Evolutionary conservation across 1,140 invertebrate species (phyloP).

Genomic region (Drosophila elegans): DNA sequence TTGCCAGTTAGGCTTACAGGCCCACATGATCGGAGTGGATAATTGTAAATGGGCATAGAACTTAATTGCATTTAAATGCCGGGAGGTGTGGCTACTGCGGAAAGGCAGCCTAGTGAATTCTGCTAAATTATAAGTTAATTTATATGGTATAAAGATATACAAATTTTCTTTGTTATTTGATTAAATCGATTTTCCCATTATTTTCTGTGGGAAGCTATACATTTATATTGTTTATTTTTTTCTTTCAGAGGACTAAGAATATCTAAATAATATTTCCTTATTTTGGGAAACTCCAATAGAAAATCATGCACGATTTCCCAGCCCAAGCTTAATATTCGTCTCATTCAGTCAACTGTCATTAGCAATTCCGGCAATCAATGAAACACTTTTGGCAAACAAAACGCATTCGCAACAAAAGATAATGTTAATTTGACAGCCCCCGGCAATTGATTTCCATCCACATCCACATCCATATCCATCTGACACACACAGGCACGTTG

Average conservation of each 20-base stretch:
- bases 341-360: conserved; percentile 32
- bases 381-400: conserved; percentile 36
- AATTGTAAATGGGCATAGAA: conserved; percentile 73
- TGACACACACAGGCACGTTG: conserved; percentile 31
- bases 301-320: conserved; percentile 6
- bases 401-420: conserved; percentile 29
- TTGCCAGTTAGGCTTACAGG: conserved; percentile 25
- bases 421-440: conserved; percentile 55
- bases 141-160: too few species aligned
- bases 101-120: not conserved
- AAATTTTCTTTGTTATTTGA: too few species aligned
- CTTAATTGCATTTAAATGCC: conserved; percentile 72
- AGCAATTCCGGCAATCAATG: conserved; percentile 47
- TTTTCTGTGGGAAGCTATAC: too few species aligned
- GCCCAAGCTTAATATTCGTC: conserved; percentile 22
- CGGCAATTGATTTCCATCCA: conserved; percentile 40
- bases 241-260: too few species aligned
- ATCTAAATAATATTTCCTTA: not conserved
- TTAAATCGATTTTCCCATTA: too few species aligned
- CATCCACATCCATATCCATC: not conserved
- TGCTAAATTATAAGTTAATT: not conserved
- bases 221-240: too few species aligned
- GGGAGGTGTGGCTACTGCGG: conserved; percentile 14
- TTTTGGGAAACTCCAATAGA: not conserved
- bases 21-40: conserved; percentile 36